These are phyloP conservation scores for Lysiphlebus fabarum DNA, from an alignment of 1,140 invertebrate genomes.

Conservation along the genomic window DNA sequence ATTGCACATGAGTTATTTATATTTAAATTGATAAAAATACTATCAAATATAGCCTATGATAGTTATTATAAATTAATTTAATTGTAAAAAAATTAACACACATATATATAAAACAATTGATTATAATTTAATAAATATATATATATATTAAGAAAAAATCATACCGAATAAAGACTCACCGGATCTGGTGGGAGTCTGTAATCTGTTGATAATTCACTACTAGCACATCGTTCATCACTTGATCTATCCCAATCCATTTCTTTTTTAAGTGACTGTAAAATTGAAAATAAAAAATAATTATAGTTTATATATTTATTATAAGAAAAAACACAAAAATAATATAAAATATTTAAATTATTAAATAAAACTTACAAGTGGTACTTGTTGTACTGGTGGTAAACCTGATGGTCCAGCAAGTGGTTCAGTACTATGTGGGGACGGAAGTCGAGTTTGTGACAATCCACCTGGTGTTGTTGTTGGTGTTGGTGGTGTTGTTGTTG, in stretches of 20 bases:
- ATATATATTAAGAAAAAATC: slow-evolving; percentile 28
- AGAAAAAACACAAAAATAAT: slow-evolving; percentile 6
- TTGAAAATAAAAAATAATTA: slow-evolving; percentile 1
- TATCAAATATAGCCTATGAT: too few relatives aligned
- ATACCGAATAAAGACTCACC: slow-evolving; percentile 61
- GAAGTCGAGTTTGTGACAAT: slow-evolving; percentile 52
- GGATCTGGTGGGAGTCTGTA: slow-evolving; percentile 77
- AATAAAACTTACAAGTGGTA: slow-evolving; percentile 74
- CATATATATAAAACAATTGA: slow-evolving; percentile 40
- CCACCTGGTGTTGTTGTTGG: slow-evolving; percentile 36
- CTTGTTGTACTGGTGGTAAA: slow-evolving; percentile 78
- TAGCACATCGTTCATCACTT: slow-evolving; percentile 71
- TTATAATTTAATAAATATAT: slow-evolving; percentile 41
- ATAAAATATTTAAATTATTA: neutral
- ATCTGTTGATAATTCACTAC: slow-evolving; percentile 70
- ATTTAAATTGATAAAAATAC: too few relatives aligned
- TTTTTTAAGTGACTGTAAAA: slow-evolving; percentile 77
- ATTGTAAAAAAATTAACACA: slow-evolving; percentile 6
- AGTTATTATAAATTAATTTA: too few relatives aligned
- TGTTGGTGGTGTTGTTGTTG: slow-evolving; percentile 52
- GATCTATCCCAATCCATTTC: slow-evolving; percentile 79
- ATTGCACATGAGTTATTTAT: slow-evolving; percentile 39
- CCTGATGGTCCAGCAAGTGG: slow-evolving; percentile 73
- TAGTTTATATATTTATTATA: neutral
- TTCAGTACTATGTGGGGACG: slow-evolving; percentile 66